Conservation (phyloP, 2,888 invertebrate species). For the Temnothorax rugatulus region DNA sequence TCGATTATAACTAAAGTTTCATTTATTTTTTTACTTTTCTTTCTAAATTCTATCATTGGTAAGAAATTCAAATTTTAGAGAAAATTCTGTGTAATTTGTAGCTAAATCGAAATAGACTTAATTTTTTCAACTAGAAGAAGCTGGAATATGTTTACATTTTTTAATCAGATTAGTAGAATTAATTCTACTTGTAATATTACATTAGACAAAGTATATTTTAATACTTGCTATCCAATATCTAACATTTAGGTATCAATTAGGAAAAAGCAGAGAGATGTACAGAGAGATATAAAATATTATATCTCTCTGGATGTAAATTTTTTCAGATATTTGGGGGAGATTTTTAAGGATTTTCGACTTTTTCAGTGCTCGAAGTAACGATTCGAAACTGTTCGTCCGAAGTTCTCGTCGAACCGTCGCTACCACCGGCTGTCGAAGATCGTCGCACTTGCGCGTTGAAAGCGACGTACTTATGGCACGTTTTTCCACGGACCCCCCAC, state of each 20-base stretch:
- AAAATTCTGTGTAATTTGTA: not conserved
- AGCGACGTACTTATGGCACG: constrained; percentile 7
- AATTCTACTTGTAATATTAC: not conserved
- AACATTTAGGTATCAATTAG: not conserved
- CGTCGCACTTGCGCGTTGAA: constrained; percentile 52
- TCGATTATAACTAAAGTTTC: not conserved
- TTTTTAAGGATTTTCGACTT: not conserved
- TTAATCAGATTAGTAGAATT: not conserved
- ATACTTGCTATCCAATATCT: not conserved
- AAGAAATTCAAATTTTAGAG: not conserved
- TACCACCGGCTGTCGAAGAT: constrained; percentile 28
- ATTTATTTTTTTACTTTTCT: not conserved
- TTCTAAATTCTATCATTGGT: not conserved
- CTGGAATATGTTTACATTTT: not conserved
- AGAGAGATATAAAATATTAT: not conserved
- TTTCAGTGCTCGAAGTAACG: not conserved
- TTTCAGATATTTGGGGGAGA: not conserved
- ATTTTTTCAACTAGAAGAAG: not conserved
- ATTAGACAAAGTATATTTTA: not conserved
- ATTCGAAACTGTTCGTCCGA: constrained; percentile 8
- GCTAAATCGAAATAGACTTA: not conserved
- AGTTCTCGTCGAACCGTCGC: constrained; percentile 1
- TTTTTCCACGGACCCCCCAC: constrained; percentile 11
- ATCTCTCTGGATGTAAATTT: not conserved
- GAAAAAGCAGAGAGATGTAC: not conserved